Percentiles rank a stretch among this genome's conserved stretches.
These are phyloP conservation scores for Chironomus riparius DNA, from an alignment of 2,888 invertebrate genomes.

Conservation along the genomic window DNA sequence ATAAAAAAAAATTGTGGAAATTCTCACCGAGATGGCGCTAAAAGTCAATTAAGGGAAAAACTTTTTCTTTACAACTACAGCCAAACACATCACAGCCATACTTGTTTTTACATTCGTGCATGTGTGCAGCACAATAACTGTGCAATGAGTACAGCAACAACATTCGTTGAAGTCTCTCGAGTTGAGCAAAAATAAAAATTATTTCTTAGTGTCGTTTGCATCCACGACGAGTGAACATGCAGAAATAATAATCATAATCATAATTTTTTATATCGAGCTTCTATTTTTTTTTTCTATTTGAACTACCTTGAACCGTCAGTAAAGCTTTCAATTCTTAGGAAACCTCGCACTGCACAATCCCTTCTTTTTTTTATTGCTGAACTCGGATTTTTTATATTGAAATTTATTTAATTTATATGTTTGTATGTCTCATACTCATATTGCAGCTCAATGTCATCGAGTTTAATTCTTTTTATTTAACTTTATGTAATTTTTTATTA, in stretches of 20 bases:
- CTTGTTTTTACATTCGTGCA: neutral
- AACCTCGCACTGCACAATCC: neutral
- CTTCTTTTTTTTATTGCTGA: neutral
- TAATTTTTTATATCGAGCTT: neutral
- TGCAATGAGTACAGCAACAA: neutral
- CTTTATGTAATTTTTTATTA: neutral
- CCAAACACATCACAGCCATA: neutral
- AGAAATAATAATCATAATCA: too few relatives aligned
- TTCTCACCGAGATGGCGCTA: neutral
- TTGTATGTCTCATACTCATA: neutral
- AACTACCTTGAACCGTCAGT: neutral
- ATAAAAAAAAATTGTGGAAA: too few relatives aligned
- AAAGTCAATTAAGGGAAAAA: neutral
- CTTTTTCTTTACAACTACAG: neutral
- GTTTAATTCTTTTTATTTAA: neutral
- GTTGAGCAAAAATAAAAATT: neutral
- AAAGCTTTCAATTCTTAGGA: conserved; percentile 1
- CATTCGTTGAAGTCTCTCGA: neutral
- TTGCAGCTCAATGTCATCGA: neutral
- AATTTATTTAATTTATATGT: neutral
- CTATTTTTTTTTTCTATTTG: neutral
- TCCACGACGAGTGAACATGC: neutral
- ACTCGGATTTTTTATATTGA: neutral
- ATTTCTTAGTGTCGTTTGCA: neutral
- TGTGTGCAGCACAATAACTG: neutral